A percentile compares a stretch with the other conserved stretches of the same genome.
These are phyloP conservation scores for Torymus texanus DNA, from an alignment of 2,888 invertebrate genomes.

Conservation along the genomic window DNA sequence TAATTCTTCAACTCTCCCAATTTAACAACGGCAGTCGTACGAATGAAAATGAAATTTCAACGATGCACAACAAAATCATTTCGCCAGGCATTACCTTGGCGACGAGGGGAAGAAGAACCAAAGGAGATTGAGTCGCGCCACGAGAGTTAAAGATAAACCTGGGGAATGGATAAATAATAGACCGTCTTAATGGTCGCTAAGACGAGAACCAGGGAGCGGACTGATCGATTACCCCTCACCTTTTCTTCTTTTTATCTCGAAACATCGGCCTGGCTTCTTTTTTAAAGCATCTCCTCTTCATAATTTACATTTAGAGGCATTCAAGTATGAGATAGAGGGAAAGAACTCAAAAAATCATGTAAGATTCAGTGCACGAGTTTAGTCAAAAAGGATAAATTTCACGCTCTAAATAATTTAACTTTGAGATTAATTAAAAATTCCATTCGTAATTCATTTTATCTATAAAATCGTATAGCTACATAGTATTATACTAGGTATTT, in stretches of 20 bases:
- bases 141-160: constrained; percentile 39
- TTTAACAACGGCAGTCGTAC: no score
- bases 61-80: not conserved
- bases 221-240: constrained; percentile 50
- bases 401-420: no score
- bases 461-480: no score
- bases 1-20: no score
- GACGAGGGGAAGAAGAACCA: constrained; percentile 3
- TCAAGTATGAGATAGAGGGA: not conserved
- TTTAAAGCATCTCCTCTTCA: constrained; percentile 33
- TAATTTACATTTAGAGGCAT: constrained; percentile 38
- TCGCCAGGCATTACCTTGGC: constrained; percentile 1
- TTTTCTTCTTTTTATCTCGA: constrained; percentile 51
- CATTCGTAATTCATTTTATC: no score
- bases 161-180: constrained; percentile 51
- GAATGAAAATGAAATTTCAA: no score
- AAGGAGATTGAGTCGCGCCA: constrained; percentile 21
- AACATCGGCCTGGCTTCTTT: constrained; percentile 3
- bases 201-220: constrained; percentile 34
- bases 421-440: no score
- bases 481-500: no score
- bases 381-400: no score
- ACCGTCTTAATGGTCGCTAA: constrained; percentile 52
- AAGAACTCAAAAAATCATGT: not conserved
- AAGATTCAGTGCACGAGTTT: no score